phyloP scores from a whole-genome alignment of 1,140 invertebrate genomes.

The Cyphomyrmex costatus region DNA sequence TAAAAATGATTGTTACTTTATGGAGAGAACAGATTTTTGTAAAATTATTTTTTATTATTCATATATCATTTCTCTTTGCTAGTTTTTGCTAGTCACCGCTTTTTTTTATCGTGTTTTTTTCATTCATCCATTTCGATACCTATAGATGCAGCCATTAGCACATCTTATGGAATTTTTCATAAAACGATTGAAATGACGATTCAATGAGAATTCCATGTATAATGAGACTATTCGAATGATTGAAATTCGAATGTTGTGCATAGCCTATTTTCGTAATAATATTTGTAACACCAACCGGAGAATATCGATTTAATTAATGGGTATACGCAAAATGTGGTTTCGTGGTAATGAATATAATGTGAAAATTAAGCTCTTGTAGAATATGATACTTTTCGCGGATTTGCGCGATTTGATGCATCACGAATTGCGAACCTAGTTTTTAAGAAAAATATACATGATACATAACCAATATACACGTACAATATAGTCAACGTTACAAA shows the following conservation, averaged over 20 bases:
- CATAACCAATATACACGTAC: neutral
- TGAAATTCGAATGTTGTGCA: slow-evolving; percentile 29
- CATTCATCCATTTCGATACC: neutral
- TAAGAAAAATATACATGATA: neutral
- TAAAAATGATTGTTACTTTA: neutral
- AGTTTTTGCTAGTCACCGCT: too few relatives aligned
- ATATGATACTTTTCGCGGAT: slow-evolving; percentile 48
- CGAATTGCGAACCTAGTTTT: neutral
- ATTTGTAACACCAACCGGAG: slow-evolving; percentile 37
- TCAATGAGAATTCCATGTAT: neutral
- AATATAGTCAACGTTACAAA: neutral
- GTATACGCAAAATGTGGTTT: slow-evolving; percentile 45
- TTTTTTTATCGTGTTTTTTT: slow-evolving; percentile 15
- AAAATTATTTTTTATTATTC: neutral
- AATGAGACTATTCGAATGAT: slow-evolving; percentile 22
- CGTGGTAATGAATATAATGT: slow-evolving; percentile 48
- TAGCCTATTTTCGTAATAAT: slow-evolving; percentile 37
- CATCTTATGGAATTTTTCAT: slow-evolving; percentile 14
- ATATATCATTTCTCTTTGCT: neutral
- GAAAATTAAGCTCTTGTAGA: slow-evolving; percentile 47
- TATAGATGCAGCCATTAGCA: neutral
- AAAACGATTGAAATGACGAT: slow-evolving; percentile 1
- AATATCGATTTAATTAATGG: slow-evolving; percentile 61
- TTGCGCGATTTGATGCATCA: slow-evolving; percentile 4
- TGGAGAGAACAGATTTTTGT: neutral